Base-by-base conservation (phyloP, 2,888 invertebrate species). In the Hirtodrosophila confusa region DNA sequence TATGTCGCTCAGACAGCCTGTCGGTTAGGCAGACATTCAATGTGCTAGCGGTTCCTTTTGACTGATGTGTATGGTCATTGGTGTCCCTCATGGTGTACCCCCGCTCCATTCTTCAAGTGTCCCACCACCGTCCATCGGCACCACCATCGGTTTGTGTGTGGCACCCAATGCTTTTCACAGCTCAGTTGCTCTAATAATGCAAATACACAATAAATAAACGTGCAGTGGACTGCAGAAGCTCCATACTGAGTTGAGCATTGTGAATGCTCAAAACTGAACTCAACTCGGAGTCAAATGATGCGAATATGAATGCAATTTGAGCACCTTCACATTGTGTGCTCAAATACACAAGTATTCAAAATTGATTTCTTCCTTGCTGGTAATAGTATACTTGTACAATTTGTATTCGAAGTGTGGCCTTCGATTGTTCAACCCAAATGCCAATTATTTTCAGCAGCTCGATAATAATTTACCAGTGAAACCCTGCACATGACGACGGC, bases 171-270 rank as follows among this genome's bases (percentile, higher is more conserved):
- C 77, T 56, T 69, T 86, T 80, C 71, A 80, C 86, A 68, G 65
- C 70, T 68, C 56, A 78, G 66, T 71, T 70, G 70, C 50, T 75
- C 67, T 60, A 70, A 75, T 83, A 83, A 87, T 85, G 82, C 82
- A 87, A 80, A 85, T 80, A 78, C 79, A 87, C 72, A 85, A 80
- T 87, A 80, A 85, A 80, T 80, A 84, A 80, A 69, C 64, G 67
- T 68, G 36, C 61, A 48, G 50, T 68, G 58, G 68, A 71, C 37
- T 61, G 56, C 55, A 50, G 4, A 54, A 33, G 17, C 17, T 17
- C 27, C 35, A 43, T 41, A 35, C 11, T 10, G 31, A 61, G n/a
- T 35, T 31, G 4, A 31, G 9, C 3, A 31, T 31, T 8, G 17
- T 1, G 17, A 17, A 17, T 17, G 45, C 55, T 47, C 44, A 37